A percentile compares a stretch with the other conserved stretches of the same genome.
phyloP scores from a whole-genome alignment of 92 coral and sea anemone genomes.

The Parazoanthus swiftii region DNA sequence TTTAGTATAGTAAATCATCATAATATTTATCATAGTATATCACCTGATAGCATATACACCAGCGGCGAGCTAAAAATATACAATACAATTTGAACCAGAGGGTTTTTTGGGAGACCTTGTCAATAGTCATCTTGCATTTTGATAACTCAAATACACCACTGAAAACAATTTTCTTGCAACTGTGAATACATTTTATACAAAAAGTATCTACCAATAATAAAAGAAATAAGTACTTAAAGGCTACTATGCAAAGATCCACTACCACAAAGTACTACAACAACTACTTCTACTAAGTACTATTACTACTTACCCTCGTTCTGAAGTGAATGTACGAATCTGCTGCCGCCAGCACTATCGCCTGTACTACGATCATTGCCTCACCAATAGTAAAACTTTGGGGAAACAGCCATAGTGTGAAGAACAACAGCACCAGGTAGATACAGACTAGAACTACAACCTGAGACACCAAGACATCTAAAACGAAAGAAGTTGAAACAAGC shows the following conservation, averaged over 20 bases:
- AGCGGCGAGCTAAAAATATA: too few relatives aligned
- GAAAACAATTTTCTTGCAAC: too few relatives aligned
- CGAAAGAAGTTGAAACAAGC: not conserved
- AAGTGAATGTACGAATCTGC: constrained; percentile 71
- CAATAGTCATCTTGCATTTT: too few relatives aligned
- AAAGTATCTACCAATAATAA: too few relatives aligned
- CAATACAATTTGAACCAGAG: too few relatives aligned
- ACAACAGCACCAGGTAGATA: constrained; percentile 57
- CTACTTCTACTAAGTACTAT: not conserved
- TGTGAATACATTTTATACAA: too few relatives aligned
- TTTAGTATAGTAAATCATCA: too few relatives aligned
- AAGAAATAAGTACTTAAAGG: too few relatives aligned
- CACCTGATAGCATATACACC: too few relatives aligned
- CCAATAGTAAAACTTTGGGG: constrained; percentile 88
- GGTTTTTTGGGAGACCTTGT: too few relatives aligned
- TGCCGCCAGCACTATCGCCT: constrained; percentile 60
- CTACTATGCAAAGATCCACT: not conserved
- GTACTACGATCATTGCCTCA: constrained; percentile 81
- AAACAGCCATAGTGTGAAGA: constrained; percentile 55
- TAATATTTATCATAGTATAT: too few relatives aligned
- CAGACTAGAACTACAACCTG: constrained; percentile 48
- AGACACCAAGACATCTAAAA: constrained; percentile 45
- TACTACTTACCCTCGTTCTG: constrained; percentile 67
- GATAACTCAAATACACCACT: too few relatives aligned
- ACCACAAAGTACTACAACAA: not conserved